phyloP scores from a whole-genome alignment of 2,113 vertebrate genomes.

The Mugil cephalus region DNA sequence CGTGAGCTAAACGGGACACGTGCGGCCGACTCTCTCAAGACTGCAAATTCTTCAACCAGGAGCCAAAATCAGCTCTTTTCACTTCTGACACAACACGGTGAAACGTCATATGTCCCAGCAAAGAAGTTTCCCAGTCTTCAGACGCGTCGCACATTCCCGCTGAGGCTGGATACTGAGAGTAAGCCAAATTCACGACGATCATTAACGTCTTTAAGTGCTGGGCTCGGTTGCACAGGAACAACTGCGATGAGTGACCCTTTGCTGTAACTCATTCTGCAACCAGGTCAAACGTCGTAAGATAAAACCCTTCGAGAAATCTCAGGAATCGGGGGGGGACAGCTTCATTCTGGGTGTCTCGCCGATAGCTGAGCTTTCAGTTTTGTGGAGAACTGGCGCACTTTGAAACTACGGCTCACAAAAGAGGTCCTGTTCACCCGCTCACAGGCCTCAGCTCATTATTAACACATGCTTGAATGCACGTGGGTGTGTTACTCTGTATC shows the following conservation, averaged over 20 bases:
- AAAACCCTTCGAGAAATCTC: neutral
- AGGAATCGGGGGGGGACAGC: neutral
- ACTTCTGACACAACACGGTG: neutral
- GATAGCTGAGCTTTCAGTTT: neutral
- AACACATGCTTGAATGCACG: conserved; percentile 15
- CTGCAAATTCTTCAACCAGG: neutral
- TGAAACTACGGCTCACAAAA: conserved; percentile 32
- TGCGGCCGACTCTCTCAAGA: neutral
- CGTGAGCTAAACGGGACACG: conserved; percentile 5
- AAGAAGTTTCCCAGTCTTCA: neutral
- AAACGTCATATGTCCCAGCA: neutral
- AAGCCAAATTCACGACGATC: conserved; percentile 17
- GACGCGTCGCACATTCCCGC: conserved; percentile 21
- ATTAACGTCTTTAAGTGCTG: conserved; percentile 38
- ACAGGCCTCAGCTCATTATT: conserved; percentile 17
- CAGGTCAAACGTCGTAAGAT: neutral
- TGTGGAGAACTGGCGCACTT: conserved; percentile 9
- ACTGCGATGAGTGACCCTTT: conserved; percentile 21
- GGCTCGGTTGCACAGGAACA: neutral
- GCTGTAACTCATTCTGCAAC: conserved; percentile 26
- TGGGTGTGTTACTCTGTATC: conserved; percentile 19
- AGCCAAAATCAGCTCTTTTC: neutral
- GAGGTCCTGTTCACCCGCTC: conserved; percentile 17
- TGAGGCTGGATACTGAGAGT: neutral
- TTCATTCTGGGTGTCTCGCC: neutral